phyloP scores from a whole-genome alignment of 1,140 invertebrate genomes.

The Procambarus clarkii region DNA sequence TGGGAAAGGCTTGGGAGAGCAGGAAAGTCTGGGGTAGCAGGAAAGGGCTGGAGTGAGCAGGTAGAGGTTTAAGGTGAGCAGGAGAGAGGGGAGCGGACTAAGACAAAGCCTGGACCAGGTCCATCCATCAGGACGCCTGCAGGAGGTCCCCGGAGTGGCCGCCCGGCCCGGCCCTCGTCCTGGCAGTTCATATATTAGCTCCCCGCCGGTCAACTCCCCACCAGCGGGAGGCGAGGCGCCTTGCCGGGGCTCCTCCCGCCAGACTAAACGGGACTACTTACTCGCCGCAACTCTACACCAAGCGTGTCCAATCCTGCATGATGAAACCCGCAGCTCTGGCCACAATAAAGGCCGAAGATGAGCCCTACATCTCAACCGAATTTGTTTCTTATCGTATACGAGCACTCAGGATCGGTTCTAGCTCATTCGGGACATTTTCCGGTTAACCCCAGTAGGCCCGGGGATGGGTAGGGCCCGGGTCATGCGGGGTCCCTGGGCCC shows the following conservation, averaged over 20 bases:
- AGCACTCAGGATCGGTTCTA: background rate
- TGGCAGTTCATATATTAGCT: slow-evolving; percentile 52
- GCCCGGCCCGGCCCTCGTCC: slow-evolving; percentile 29
- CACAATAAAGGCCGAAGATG: background rate
- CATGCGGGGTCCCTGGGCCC: slow-evolving; percentile 1
- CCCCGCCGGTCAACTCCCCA: slow-evolving; percentile 45
- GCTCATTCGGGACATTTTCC: background rate
- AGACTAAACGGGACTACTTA: slow-evolving; percentile 1
- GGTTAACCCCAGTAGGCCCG: slow-evolving; percentile 21
- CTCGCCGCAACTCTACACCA: background rate
- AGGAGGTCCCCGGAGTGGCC: slow-evolving; percentile 29
- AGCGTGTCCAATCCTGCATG: background rate
- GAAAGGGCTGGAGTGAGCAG: slow-evolving; percentile 3
- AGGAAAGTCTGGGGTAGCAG: background rate
- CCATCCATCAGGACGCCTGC: slow-evolving; percentile 45
- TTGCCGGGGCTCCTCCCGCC: slow-evolving; percentile 1
- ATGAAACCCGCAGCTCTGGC: background rate
- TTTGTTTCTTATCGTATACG: background rate
- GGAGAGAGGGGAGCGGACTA: slow-evolving; percentile 18
- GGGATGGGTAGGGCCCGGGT: background rate
- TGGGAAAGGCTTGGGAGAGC: slow-evolving; percentile 6
- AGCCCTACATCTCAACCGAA: background rate
- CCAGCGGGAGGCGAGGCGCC: slow-evolving; percentile 47
- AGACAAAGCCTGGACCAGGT: slow-evolving; percentile 37
- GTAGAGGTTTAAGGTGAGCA: background rate